Evolutionary conservation across 2,113 vertebrate genomes (phyloP), one percentile per base, ranked within the genome.

Genomic region (Paracanthobrama guichenoti): DNA sequence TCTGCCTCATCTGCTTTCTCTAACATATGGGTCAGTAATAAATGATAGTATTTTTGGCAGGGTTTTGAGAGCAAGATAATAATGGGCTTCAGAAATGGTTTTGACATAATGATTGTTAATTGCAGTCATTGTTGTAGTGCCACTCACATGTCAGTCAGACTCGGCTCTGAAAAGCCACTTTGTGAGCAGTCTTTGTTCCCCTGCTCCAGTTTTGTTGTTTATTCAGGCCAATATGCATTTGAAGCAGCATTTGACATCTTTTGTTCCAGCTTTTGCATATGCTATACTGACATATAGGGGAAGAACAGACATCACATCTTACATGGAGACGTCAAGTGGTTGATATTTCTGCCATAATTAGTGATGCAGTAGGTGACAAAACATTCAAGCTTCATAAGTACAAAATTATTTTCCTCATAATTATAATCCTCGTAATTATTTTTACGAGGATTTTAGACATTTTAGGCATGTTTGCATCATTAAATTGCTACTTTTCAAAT

Each of bases 101-200:
- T 62, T 81, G 79, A 64, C 60, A 74, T 76, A 22, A 82, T 75
- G 57, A 74, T 74, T 83, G 55, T 48, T 83, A 62, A 83, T 83
- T 83, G 57, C 71, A 64, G 81, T 74, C 55, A 60, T 83, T 75
- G 64, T 62, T 75, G 55, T 48, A 28, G 31, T 75, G 81, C 31
- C 66, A 73, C n/a, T 73, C 48, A 73, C 42, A 44, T 8, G 81
- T 74, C 71, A 59, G 44, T 46, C 55, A 9, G 24, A 60, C 53
- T 28, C n/a, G 22, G n/a, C 67, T 82, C 31, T 82, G 31, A 82
- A n/a, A 55, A 42, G 80, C 14, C 50, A 28, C 22, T 57, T 82
- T 72, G 50, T 72, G 31, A 82, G 1, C 50, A 26, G 22, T 44
- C 50, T 82, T 72, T 82, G 80, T 72, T 82, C 50, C 35, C 9